Conservation (phyloP, 2,888 invertebrate species). For the Meandrusa payeni region DNA sequence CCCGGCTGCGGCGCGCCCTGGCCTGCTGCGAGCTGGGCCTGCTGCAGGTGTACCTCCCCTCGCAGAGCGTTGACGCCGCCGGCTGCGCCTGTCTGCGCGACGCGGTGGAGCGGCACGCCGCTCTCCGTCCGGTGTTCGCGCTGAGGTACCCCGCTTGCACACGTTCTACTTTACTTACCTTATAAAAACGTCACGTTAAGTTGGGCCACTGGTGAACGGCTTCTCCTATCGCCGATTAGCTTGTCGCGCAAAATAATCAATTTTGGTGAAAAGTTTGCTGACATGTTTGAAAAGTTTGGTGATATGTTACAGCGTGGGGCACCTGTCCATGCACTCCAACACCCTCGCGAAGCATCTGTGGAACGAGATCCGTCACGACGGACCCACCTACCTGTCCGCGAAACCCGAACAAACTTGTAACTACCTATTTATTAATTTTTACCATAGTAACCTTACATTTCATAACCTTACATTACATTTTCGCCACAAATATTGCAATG, state of each 20-base stretch:
- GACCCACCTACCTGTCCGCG: slow-evolving; percentile 46
- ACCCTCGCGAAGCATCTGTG: slow-evolving; percentile 44
- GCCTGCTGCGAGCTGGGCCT: slow-evolving; percentile 77
- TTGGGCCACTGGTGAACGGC: too few relatives aligned
- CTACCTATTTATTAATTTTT: too few relatives aligned
- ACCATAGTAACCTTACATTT: too few relatives aligned
- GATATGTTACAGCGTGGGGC: slow-evolving; percentile 52
- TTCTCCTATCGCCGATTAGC: too few relatives aligned
- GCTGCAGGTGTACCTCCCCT: slow-evolving; percentile 82
- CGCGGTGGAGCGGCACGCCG: slow-evolving; percentile 60
- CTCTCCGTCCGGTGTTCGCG: slow-evolving; percentile 42
- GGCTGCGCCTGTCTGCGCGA: slow-evolving; percentile 64
- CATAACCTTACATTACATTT: neutral
- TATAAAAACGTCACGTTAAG: too few relatives aligned
- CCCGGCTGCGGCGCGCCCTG: slow-evolving; percentile 47
- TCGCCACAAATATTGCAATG: slow-evolving; percentile 19
- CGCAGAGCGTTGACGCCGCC: slow-evolving; percentile 76
- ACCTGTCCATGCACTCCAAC: slow-evolving; percentile 47
- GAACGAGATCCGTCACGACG: slow-evolving; percentile 51
- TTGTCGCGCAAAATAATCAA: too few relatives aligned
- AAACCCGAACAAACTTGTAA: too few relatives aligned
- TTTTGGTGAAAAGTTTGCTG: too few relatives aligned
- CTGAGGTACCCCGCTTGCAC: slow-evolving; percentile 55
- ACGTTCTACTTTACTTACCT: too few relatives aligned
- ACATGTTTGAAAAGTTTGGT: slow-evolving; percentile 12